phyloP scores from a whole-genome alignment of 1,140 invertebrate species.

The Holcopasites calliopsidis region DNA sequence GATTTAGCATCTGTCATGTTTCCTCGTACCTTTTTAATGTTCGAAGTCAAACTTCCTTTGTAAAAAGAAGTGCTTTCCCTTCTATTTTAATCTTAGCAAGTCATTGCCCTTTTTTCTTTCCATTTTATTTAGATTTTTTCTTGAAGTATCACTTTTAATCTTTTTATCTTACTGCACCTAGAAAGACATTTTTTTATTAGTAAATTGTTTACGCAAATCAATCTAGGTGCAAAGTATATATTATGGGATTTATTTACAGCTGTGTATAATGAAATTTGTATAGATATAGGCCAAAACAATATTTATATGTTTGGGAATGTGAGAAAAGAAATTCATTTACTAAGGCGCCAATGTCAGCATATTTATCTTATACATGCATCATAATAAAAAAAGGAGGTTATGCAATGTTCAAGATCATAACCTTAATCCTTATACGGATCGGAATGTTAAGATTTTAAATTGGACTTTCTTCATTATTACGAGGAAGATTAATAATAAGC shows the following conservation, averaged over 20 bases:
- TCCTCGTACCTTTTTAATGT: slow-evolving; percentile 41
- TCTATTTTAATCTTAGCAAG: slow-evolving; percentile 17
- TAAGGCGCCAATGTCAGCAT: too few species aligned
- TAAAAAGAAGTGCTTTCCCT: slow-evolving; percentile 26
- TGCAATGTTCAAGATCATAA: slow-evolving; percentile 18
- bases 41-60: slow-evolving; percentile 40
- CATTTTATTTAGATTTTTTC: slow-evolving; percentile 42
- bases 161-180: slow-evolving; percentile 28
- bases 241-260: background rate
- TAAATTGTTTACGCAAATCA: background rate
- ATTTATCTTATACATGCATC: too few species aligned
- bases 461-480: background rate
- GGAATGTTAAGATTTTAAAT: background rate
- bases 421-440: slow-evolving; percentile 6
- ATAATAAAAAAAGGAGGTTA: too few species aligned
- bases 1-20: slow-evolving; percentile 75
- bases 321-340: too few species aligned
- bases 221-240: background rate
- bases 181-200: background rate
- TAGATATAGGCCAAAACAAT: too few species aligned
- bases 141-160: slow-evolving; percentile 34
- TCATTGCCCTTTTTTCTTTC: slow-evolving; percentile 51
- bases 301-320: too few species aligned
- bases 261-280: background rate
- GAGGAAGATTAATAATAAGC: background rate